Conservation (phyloP, 2,113 vertebrate genomes). For the rat (Rattus norvegicus) region DNA sequence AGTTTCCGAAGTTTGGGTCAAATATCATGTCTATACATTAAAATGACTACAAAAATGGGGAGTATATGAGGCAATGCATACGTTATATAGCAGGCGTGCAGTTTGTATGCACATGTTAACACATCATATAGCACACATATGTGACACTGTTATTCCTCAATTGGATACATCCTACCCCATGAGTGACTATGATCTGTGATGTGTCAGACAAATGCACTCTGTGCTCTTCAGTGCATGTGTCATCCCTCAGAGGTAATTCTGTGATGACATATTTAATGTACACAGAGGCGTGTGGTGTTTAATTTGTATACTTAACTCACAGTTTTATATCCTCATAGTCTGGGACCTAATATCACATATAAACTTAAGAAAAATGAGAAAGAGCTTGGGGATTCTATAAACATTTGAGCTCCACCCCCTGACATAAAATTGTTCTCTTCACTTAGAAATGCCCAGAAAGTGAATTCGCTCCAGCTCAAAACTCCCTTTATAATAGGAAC, state of each 20-base stretch:
- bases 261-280: background rate
- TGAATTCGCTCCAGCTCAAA: conserved; percentile 52
- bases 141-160: background rate
- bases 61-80: background rate
- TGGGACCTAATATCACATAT: background rate
- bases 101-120: background rate
- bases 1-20: background rate
- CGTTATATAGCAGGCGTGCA: background rate
- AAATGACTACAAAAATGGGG: background rate
- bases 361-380: conserved; percentile 49
- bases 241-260: background rate
- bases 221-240: background rate
- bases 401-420: background rate
- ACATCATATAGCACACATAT: background rate
- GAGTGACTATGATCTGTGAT: background rate
- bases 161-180: too few species aligned
- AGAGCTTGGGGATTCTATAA: background rate
- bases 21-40: background rate
- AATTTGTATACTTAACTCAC: background rate
- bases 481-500: conserved; percentile 59
- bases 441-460: conserved; percentile 31
- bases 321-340: background rate
- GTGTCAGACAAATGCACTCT: background rate
- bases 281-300: background rate
- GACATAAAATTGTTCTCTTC: conserved; percentile 14